Evolutionary conservation across 2,113 vertebrate genomes (phyloP).

Genomic region (Synchiropus splendidus): DNA sequence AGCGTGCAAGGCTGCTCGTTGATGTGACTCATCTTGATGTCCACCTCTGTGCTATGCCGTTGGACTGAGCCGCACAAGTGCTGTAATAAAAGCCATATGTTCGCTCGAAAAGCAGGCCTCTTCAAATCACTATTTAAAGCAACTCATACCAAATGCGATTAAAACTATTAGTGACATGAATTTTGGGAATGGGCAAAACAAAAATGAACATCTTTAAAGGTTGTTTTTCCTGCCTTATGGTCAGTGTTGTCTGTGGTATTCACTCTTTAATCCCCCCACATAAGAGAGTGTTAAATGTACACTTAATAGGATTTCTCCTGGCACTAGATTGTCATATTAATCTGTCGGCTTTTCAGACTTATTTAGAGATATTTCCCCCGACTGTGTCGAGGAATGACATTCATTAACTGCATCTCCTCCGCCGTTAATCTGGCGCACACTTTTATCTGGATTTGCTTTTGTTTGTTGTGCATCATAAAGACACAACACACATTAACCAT

Average conservation of each 20-base stretch:
- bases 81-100: constrained; percentile 3
- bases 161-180: too few relatives aligned
- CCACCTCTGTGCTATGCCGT: constrained; percentile 26
- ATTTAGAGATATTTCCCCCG: constrained; percentile 19
- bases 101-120: background rate
- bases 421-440: constrained; percentile 4
- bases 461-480: constrained; percentile 27
- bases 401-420: constrained; percentile 11
- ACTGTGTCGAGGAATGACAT: constrained; percentile 32
- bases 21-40: constrained; percentile 56
- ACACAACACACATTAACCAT: constrained; percentile 37
- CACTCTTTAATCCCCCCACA: constrained; percentile 27
- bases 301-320: constrained; percentile 27
- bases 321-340: constrained; percentile 23
- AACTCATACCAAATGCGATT: background rate
- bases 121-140: too few relatives aligned
- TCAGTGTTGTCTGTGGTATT: too few relatives aligned
- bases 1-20: constrained; percentile 45
- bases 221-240: too few relatives aligned
- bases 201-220: too few relatives aligned
- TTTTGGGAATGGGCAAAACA: too few relatives aligned
- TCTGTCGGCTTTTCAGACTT: constrained; percentile 18
- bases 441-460: constrained; percentile 35
- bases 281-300: constrained; percentile 38
- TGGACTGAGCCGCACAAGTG: constrained; percentile 21